Conservation (phyloP, 37 sponge, comb jelly and placozoan genomes). For the Beroe forskalii region DNA sequence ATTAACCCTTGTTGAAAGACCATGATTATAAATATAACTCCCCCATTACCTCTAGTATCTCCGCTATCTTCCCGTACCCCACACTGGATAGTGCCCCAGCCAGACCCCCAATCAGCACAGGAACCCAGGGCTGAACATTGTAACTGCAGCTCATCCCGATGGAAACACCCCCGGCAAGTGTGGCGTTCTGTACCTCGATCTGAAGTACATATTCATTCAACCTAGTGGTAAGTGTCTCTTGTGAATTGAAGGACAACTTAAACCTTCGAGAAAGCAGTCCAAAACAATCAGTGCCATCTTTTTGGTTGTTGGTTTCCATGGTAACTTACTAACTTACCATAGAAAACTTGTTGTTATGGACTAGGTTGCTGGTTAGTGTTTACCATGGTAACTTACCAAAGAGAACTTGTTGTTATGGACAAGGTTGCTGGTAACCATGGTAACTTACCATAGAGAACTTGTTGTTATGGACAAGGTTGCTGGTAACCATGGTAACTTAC, state of each 20-base stretch:
- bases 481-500: conserved; percentile 24
- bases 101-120: conserved; percentile 75
- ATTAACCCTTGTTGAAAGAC: no score
- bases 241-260: no score
- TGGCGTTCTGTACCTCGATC: conserved; percentile 94
- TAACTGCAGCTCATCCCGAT: conserved; percentile 83
- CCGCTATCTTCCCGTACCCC: conserved; percentile 45
- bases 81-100: conserved; percentile 55
- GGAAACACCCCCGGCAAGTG: conserved; percentile 94
- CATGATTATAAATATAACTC: no score
- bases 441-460: conserved; percentile 18
- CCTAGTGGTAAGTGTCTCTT: no score
- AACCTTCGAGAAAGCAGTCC: no score
- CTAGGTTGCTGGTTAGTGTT: conserved; percentile 29
- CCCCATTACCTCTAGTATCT: not conserved
- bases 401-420: not conserved
- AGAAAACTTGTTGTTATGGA: not conserved
- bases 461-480: not conserved
- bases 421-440: not conserved
- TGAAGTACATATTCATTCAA: no score
- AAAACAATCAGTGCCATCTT: no score
- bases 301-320: no score
- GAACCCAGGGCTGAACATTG: conserved; percentile 84
- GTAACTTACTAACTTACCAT: no score
- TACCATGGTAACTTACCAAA: not conserved